These are phyloP conservation scores for Hemicrepidius hirtus DNA, from an alignment of 2,888 invertebrate genomes.

Conservation along the genomic window DNA sequence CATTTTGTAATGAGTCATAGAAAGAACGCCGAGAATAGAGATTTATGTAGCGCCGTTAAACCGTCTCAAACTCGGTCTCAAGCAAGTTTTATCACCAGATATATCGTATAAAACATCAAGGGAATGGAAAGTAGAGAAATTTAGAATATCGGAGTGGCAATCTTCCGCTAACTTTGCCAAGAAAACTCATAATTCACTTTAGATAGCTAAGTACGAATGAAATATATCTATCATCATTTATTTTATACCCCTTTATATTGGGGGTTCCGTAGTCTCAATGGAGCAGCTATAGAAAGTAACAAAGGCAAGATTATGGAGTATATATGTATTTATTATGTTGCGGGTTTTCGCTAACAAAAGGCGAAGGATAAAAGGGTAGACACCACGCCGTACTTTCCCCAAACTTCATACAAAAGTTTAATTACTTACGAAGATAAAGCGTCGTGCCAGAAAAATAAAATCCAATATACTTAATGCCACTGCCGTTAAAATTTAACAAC, in stretches of 20 bases:
- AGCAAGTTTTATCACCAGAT: conserved; percentile 39
- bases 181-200: conserved; percentile 47
- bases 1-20: conserved; percentile 38
- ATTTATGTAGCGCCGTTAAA: conserved; percentile 27
- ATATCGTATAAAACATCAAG: conserved; percentile 39
- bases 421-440: conserved; percentile 20
- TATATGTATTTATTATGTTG: conserved; percentile 33
- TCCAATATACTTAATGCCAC: conserved; percentile 1
- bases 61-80: conserved; percentile 18
- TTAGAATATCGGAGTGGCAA: conserved; percentile 44
- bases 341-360: conserved; percentile 12
- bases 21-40: conserved; percentile 27
- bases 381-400: conserved; percentile 2
- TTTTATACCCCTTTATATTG: conserved; percentile 39
- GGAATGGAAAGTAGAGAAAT: conserved; percentile 45
- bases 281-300: conserved; percentile 29
- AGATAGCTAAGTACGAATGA: conserved; percentile 43
- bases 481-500: background rate
- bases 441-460: conserved; percentile 9
- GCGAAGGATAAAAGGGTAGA: conserved; percentile 11
- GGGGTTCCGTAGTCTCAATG: conserved; percentile 16
- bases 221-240: conserved; percentile 47
- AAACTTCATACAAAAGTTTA: conserved; percentile 27
- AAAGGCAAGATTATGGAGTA: conserved; percentile 34
- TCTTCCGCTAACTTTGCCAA: conserved; percentile 44